These are phyloP conservation scores for human DNA, from an alignment of 2,113 vertebrate genomes.

Conservation along the genomic window DNA sequence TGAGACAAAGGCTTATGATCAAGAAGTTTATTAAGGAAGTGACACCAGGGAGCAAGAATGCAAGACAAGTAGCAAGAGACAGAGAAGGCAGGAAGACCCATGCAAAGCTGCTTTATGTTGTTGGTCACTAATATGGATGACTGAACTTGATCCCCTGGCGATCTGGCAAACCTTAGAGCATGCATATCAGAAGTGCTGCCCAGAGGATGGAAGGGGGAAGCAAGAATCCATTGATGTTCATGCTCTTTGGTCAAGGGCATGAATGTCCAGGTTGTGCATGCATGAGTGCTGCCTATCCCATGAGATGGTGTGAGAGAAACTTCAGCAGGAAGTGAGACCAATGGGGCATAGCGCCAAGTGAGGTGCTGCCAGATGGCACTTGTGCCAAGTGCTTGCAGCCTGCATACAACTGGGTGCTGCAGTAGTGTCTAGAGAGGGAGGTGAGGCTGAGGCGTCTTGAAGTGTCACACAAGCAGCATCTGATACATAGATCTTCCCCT, in stretches of 20 bases:
- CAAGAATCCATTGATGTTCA: rapidly evolving
- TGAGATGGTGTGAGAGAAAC: background rate
- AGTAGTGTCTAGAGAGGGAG: background rate
- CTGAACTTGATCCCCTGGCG: background rate
- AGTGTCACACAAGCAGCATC: rapidly evolving
- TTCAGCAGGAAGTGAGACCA: background rate
- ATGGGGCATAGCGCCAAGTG: background rate
- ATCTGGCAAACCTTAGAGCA: rapidly evolving
- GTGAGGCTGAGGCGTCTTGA: background rate
- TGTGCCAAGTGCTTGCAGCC: background rate
- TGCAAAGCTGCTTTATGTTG: rapidly evolving
- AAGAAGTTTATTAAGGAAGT: background rate
- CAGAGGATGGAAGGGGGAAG: background rate
- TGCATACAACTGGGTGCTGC: rapidly evolving
- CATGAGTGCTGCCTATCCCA: background rate
- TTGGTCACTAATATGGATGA: rapidly evolving
- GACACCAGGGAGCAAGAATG: too few relatives aligned
- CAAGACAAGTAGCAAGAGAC: background rate
- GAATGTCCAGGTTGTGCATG: rapidly evolving
- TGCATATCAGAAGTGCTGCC: background rate
- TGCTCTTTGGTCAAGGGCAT: background rate
- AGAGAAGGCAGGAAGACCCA: background rate
- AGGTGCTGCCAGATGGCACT: background rate
- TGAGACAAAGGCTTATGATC: background rate
- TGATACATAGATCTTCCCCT: background rate